phyloP scores from a whole-genome alignment of 2,888 invertebrate genomes.

The Stomorhina lunata region DNA sequence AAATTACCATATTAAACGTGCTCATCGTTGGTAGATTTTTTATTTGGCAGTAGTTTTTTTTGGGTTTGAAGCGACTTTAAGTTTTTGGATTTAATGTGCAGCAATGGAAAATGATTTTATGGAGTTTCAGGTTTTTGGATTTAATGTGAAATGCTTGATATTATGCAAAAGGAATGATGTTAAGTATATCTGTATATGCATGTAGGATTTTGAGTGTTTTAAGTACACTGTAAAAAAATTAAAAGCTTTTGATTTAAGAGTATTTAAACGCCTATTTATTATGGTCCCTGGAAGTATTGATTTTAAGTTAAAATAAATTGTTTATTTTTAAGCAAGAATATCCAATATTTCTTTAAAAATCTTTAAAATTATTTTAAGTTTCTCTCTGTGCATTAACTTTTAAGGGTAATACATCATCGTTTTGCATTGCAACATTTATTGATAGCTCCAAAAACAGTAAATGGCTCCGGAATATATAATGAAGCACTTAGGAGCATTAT shows the following conservation, averaged over 20 bases:
- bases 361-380: not conserved
- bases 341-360: too few relatives aligned
- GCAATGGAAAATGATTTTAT: conserved; percentile 2
- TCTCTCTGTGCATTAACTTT: not conserved
- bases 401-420: conserved; percentile 41
- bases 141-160: not conserved
- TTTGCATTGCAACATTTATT: conserved; percentile 26
- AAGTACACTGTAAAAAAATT: conserved; percentile 1
- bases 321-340: too few relatives aligned
- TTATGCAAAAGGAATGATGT: not conserved
- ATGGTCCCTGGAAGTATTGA: too few relatives aligned
- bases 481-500: conserved; percentile 55
- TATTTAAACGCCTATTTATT: too few relatives aligned
- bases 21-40: conserved; percentile 45
- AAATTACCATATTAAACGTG: conserved; percentile 68
- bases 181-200: not conserved
- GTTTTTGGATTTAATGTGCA: conserved; percentile 2
- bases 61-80: not conserved
- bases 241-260: not conserved
- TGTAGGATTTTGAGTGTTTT: not conserved
- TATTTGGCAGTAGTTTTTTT: not conserved
- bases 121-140: conserved; percentile 7
- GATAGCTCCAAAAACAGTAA: conserved; percentile 37
- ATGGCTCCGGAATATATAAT: conserved; percentile 56
- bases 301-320: too few relatives aligned